A percentile compares a stretch with the other conserved stretches of the same genome.
phyloP scores from a whole-genome alignment of 1,140 invertebrate genomes.

The Calephelis nemesis region DNA sequence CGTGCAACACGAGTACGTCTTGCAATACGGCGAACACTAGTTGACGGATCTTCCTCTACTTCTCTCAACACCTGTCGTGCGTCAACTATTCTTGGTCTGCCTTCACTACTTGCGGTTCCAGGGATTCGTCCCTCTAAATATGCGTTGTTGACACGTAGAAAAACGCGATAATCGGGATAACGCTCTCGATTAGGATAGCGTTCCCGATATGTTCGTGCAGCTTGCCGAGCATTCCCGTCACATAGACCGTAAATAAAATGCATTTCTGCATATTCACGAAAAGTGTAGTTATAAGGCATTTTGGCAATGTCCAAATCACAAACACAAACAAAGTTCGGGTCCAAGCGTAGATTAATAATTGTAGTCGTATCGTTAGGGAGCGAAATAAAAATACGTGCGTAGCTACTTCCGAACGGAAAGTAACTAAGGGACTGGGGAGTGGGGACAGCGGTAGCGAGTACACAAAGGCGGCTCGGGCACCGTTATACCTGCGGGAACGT shows the following conservation, averaged over 20 bases:
- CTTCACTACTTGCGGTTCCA: constrained; percentile 2
- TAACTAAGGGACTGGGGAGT: no score
- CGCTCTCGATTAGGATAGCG: background rate
- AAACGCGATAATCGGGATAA: constrained; percentile 16
- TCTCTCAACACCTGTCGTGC: constrained; percentile 10
- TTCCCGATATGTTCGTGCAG: constrained; percentile 17
- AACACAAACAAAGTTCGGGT: constrained; percentile 16
- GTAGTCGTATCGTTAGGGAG: no score
- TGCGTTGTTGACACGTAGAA: background rate
- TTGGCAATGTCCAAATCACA: constrained; percentile 9
- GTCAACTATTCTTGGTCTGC: constrained; percentile 8
- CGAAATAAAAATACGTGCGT: no score
- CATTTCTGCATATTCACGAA: constrained; percentile 17
- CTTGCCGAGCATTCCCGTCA: constrained; percentile 20
- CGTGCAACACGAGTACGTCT: constrained; percentile 21
- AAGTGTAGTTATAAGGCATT: constrained; percentile 16
- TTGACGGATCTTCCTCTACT: constrained; percentile 18
- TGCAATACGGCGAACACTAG: constrained; percentile 20
- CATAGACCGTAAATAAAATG: constrained; percentile 19
- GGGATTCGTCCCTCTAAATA: constrained; percentile 1
- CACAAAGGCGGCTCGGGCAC: no score
- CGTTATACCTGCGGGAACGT: no score
- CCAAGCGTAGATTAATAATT: constrained; percentile 7
- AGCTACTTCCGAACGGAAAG: no score
- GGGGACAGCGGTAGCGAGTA: no score